phyloP scores from a whole-genome alignment of 2,888 invertebrate genomes.

The Ormia ochracea region DNA sequence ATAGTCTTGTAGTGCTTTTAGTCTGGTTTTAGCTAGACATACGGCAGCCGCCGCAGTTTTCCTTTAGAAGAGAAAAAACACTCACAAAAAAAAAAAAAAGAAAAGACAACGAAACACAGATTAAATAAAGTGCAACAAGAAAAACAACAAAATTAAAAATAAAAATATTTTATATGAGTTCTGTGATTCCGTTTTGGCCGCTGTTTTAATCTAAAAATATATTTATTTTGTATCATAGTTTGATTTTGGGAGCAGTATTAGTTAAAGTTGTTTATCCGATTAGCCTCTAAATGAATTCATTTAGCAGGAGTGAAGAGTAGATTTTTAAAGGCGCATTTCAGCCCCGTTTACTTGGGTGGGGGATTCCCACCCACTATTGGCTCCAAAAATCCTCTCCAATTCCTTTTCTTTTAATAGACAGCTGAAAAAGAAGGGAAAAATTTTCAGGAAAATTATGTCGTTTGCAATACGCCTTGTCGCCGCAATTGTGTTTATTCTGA shows the following conservation, averaged over 20 bases:
- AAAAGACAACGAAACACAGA: no score
- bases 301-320: not conserved
- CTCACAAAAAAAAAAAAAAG: not conserved
- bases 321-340: no score
- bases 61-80: not conserved
- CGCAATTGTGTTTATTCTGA: no score
- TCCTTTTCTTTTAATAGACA: no score
- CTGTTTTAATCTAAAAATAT: not conserved
- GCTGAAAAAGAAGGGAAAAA: no score
- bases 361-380: no score
- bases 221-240: not conserved
- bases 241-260: not conserved
- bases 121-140: no score
- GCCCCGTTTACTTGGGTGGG: no score
- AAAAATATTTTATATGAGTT: slow-evolving; percentile 47
- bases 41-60: slow-evolving; percentile 38
- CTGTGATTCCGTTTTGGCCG: not conserved
- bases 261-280: not conserved
- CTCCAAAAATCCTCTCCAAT: no score
- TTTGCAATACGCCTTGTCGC: no score
- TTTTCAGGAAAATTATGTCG: no score
- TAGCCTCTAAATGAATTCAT: not conserved
- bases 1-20: not conserved
- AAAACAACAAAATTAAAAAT: no score
- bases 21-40: slow-evolving; percentile 35